Conservation (phyloP, 2,113 vertebrate genomes). For the Apteryx mantelli region DNA sequence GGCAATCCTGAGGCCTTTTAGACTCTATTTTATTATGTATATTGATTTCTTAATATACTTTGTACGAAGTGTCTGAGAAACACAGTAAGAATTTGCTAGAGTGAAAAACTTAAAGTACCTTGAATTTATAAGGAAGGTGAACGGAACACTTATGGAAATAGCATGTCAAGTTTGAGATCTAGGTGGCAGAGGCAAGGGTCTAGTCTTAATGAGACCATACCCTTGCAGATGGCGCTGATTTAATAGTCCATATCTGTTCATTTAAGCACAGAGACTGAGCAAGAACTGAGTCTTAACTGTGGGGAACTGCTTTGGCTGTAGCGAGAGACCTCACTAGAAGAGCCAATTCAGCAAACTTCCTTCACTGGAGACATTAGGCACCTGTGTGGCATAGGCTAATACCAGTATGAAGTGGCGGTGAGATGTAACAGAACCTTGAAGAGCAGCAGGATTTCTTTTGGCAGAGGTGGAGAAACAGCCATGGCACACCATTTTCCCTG, state of each 20-base stretch:
- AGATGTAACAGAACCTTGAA: background rate
- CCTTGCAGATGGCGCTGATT: background rate
- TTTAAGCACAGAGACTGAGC: background rate
- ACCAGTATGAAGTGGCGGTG: background rate
- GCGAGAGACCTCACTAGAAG: background rate
- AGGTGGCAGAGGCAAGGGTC: background rate
- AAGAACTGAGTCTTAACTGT: background rate
- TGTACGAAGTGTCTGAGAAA: background rate
- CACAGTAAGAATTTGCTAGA: background rate
- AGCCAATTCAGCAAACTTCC: background rate
- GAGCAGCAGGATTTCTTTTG: background rate
- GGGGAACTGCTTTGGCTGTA: background rate
- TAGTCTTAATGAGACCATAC: background rate
- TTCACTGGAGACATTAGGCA: background rate
- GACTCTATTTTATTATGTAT: background rate
- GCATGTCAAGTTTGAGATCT: background rate
- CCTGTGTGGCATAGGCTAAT: background rate
- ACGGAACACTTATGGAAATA: background rate
- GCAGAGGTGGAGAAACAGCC: background rate
- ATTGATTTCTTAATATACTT: background rate
- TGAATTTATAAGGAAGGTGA: background rate
- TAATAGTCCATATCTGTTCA: background rate
- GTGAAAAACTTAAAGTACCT: background rate
- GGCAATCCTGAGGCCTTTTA: background rate
- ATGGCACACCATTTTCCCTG: background rate